Conservation (phyloP, 2,113 vertebrate genomes). For the Bubo scandiacus region DNA sequence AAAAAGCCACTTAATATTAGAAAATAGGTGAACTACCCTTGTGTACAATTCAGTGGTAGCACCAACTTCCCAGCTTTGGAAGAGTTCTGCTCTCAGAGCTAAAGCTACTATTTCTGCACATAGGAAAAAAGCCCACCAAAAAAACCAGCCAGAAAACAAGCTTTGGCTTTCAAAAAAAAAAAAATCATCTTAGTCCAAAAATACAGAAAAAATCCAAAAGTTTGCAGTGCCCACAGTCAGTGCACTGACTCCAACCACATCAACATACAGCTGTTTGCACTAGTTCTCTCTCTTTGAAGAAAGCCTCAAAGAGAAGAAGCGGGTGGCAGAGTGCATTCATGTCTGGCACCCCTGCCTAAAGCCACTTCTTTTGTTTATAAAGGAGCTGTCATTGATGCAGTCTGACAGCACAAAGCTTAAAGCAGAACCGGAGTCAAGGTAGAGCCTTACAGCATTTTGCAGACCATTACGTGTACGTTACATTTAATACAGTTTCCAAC, state of each 20-base stretch:
- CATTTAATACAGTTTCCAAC: background rate
- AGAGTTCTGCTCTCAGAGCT: background rate
- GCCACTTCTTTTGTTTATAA: background rate
- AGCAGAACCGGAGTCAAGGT: background rate
- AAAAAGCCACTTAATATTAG: background rate
- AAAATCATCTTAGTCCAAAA: background rate
- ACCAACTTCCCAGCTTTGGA: background rate
- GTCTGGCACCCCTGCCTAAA: background rate
- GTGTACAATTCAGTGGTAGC: background rate
- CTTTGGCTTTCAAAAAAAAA: background rate
- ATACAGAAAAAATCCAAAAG: background rate
- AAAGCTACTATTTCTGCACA: background rate
- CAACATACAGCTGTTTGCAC: background rate
- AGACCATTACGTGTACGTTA: rapidly evolving
- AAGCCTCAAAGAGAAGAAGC: background rate
- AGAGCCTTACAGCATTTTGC: background rate
- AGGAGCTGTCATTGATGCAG: background rate
- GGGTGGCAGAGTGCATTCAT: background rate
- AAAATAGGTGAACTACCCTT: background rate
- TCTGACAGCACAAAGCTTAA: background rate
- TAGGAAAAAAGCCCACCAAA: background rate
- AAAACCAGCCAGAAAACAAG: background rate
- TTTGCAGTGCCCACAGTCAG: background rate
- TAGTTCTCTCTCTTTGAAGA: background rate
- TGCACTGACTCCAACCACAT: background rate